phyloP scores from a whole-genome alignment of 2,113 vertebrate genomes.

The Labeo rohita region DNA sequence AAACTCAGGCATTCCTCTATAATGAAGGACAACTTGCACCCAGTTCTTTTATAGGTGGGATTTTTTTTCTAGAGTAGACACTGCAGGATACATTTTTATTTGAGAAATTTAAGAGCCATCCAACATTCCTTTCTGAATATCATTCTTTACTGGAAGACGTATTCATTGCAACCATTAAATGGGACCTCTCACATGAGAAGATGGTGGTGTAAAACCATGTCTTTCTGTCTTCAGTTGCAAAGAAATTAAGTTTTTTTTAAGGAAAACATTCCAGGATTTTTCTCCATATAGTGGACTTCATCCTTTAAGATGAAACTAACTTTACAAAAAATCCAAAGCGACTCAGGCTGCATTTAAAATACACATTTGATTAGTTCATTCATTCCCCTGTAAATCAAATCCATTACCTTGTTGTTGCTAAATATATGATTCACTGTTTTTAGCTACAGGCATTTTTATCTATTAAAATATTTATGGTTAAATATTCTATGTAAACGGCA shows the following conservation, averaged over 20 bases:
- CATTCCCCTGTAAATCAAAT: too few relatives aligned
- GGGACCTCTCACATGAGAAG: neutral
- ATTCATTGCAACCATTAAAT: neutral
- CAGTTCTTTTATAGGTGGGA: slow-evolving; percentile 23
- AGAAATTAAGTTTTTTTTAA: too few relatives aligned
- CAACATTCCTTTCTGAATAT: slow-evolving; percentile 26
- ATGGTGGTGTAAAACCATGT: neutral
- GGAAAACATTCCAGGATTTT: too few relatives aligned
- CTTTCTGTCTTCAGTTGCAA: too few relatives aligned
- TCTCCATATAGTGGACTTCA: too few relatives aligned
- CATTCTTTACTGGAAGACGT: slow-evolving; percentile 14
- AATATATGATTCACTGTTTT: too few relatives aligned
- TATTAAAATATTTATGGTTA: neutral
- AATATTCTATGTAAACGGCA: neutral
- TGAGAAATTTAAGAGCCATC: neutral
- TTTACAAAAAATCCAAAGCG: neutral
- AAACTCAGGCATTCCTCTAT: slow-evolving; percentile 39
- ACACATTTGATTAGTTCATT: neutral
- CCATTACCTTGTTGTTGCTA: too few relatives aligned
- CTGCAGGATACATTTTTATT: slow-evolving; percentile 26
- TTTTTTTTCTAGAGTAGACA: neutral
- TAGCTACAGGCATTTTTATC: too few relatives aligned
- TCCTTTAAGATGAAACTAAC: too few relatives aligned
- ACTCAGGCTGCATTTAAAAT: neutral
- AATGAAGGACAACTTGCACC: slow-evolving; percentile 31